Conservation (phyloP, 1,140 invertebrate genomes). For the Drosophila tropicalis region DNA sequence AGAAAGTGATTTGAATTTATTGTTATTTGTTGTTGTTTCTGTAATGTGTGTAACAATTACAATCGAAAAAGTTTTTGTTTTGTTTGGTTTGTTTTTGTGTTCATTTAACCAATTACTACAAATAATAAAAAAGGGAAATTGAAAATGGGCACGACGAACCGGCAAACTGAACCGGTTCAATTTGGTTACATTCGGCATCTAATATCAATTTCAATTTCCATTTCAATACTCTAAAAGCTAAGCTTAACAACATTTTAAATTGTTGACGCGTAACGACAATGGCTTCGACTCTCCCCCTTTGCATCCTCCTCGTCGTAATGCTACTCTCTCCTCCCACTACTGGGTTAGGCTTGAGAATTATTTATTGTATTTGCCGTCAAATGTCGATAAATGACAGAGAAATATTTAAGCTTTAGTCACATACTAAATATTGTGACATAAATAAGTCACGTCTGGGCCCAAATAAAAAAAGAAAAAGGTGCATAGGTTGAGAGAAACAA, state of each 20-base stretch:
- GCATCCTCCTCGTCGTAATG: neutral
- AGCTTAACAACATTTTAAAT: slow-evolving; percentile 11
- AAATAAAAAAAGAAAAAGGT: neutral
- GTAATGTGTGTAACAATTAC: neutral
- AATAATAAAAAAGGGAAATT: neutral
- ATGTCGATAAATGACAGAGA: slow-evolving; percentile 51
- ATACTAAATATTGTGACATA: slow-evolving; percentile 47
- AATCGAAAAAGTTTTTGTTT: too few species aligned
- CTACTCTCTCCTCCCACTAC: neutral
- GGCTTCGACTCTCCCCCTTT: neutral
- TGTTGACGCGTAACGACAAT: slow-evolving; percentile 43
- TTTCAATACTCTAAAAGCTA: neutral
- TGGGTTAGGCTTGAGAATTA: slow-evolving; percentile 26
- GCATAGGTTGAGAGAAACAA: neutral
- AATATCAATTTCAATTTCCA: slow-evolving; percentile 11
- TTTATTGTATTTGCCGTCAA: slow-evolving; percentile 20
- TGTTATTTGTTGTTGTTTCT: too few species aligned
- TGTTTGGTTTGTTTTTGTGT: neutral
- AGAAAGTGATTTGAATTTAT: too few species aligned
- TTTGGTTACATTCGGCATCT: slow-evolving; percentile 27
- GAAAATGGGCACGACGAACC: slow-evolving; percentile 8
- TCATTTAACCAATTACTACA: slow-evolving; percentile 2
- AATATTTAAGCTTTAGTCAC: slow-evolving; percentile 66
- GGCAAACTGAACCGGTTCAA: slow-evolving; percentile 12
- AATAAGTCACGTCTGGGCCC: slow-evolving; percentile 57